Evolutionary conservation across 2,113 vertebrate genomes (phyloP), one percentile per base, ranked within the genome.

Genomic region (Ranitomeya imitator): DNA sequence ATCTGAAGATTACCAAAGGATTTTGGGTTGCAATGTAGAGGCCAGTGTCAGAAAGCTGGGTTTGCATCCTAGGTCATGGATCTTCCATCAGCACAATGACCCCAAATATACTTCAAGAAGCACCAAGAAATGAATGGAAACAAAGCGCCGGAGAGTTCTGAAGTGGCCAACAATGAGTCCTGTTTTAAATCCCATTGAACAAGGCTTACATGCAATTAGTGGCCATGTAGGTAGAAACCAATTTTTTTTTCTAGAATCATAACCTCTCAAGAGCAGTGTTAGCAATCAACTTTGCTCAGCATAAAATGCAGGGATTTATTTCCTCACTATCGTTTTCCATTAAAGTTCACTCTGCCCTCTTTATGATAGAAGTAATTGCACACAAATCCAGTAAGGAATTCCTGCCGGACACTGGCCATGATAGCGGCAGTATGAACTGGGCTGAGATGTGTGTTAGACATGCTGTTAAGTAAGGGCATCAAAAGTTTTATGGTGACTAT

Each of bases 221-320:
- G n/a, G 10, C 31, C 71, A 51, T 45, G 16, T 3, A 18, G 16
- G 71, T 45, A 51, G 71, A 74, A 74, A 74, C 16, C 16, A 45
- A 74, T 16, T 8, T 18, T 74, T 45, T 74, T 45, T 74, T 74
- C 26, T 9, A 74, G 37, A 51, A 74, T 13, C 16, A 9, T 8
- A 45, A 45, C 31, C 71, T 51, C 71, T 74, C 71, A 74, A 74
- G 71, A 74, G 71, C 71, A 51, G 31, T 16, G 7, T 74, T 74
- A 74, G 45, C 73, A 52, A 76, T 76, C 45, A 76, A 52, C 37
- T 51, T 76, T 76, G 73, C 73, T 76, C 73, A 76, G 73, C 73
- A 76, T 76, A 76, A 76, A 76, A 76, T 76, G 16, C 73, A 21
- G 45, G 73, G 73, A 76, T 76, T 76, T 76, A 76, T 76, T 76